Conservation (phyloP, 2,797 vertebrate species). For the Hoplostethus mediterraneus region DNA sequence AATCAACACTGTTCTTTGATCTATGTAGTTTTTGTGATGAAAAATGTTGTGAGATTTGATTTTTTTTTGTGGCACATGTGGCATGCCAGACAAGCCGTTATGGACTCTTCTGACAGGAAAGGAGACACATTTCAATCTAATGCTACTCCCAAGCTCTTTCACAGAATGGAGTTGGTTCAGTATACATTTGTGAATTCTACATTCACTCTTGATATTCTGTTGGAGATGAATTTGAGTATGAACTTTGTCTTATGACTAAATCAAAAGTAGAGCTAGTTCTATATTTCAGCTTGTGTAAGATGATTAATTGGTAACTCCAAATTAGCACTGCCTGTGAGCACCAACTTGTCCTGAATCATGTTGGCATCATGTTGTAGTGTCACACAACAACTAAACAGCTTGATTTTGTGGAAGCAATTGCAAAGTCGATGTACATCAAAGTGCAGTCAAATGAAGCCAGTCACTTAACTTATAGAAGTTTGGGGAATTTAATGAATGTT, state of each 20-base stretch:
- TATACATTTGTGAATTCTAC: slow-evolving; percentile 26
- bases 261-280: slow-evolving; percentile 20
- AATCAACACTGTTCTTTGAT: slow-evolving; percentile 66
- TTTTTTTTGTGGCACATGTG: slow-evolving; percentile 62
- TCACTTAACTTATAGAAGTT: slow-evolving; percentile 20
- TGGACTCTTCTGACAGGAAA: slow-evolving; percentile 34
- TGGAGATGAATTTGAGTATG: slow-evolving; percentile 18
- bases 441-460: slow-evolving; percentile 42
- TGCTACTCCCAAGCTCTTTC: slow-evolving; percentile 44
- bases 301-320: slow-evolving; percentile 3
- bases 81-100: slow-evolving; percentile 50
- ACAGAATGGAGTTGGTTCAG: slow-evolving; percentile 42
- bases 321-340: slow-evolving; percentile 22
- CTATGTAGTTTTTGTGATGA: slow-evolving; percentile 65
- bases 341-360: not conserved
- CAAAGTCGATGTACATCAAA: slow-evolving; percentile 49
- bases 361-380: not conserved
- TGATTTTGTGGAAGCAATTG: slow-evolving; percentile 50
- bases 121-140: slow-evolving; percentile 43
- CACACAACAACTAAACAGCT: slow-evolving; percentile 27
- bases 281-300: slow-evolving; percentile 10
- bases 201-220: slow-evolving; percentile 20
- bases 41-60: slow-evolving; percentile 70
- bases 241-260: slow-evolving; percentile 19
- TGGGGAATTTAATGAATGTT: slow-evolving; percentile 57